Evolutionary conservation across 2,797 vertebrate genomes (phyloP).

Genomic region (Uromys caudimaculatus): DNA sequence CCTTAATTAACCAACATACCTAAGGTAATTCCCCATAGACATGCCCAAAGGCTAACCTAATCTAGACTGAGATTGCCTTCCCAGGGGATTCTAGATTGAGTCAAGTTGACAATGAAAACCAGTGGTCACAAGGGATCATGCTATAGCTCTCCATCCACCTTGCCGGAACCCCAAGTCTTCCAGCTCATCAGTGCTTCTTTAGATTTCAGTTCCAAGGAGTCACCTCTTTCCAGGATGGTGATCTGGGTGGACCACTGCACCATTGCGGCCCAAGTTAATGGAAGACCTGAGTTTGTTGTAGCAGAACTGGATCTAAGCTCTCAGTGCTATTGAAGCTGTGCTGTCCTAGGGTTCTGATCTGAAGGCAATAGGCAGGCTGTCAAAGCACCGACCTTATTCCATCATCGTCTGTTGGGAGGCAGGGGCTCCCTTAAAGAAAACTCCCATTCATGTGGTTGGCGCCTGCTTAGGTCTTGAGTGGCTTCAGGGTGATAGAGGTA

Average conservation of each 20-base stretch:
- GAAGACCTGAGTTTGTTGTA: not conserved
- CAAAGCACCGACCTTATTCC: not conserved
- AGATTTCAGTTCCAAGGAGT: not conserved
- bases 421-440: not conserved
- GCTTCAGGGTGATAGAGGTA: not conserved
- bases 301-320: not conserved
- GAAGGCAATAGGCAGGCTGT: not conserved
- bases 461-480: not conserved
- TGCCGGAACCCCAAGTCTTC: not conserved
- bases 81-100: not conserved
- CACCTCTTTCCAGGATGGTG: not conserved
- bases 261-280: not conserved
- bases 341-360: not conserved
- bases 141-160: not conserved
- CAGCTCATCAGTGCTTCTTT: not conserved
- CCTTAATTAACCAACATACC: not conserved
- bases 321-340: not conserved
- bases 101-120: not conserved
- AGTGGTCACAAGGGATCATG: not conserved
- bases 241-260: not conserved
- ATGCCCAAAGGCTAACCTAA: not conserved
- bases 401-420: not conserved
- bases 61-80: not conserved
- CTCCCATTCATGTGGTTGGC: not conserved
- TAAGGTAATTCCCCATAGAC: not conserved